These are phyloP conservation scores for Aquatica leii DNA, from an alignment of 2,888 invertebrate genomes.

Conservation along the genomic window DNA sequence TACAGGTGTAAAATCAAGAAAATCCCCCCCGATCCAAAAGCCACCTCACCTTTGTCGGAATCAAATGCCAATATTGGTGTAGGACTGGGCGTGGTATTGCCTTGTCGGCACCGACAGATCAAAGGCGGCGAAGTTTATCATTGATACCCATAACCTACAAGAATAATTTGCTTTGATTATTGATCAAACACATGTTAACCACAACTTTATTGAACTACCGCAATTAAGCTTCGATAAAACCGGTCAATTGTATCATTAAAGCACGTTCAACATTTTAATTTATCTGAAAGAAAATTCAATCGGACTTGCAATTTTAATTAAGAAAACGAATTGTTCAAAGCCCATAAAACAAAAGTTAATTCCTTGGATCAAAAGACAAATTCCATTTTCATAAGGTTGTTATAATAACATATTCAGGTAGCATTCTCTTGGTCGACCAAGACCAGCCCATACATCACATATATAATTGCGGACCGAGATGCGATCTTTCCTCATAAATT, in stretches of 20 bases:
- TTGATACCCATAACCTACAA: constrained; percentile 43
- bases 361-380: constrained; percentile 25
- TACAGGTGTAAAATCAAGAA: constrained; percentile 41
- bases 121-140: constrained; percentile 41
- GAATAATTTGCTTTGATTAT: constrained; percentile 18
- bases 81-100: constrained; percentile 39
- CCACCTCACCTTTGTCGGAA: constrained; percentile 42
- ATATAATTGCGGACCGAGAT: constrained; percentile 61
- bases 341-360: neutral
- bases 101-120: constrained; percentile 41
- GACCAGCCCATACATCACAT: constrained; percentile 58
- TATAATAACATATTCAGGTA: constrained; percentile 60
- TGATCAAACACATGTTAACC: neutral
- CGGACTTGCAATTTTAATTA: no score
- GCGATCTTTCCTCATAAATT: constrained; percentile 61
- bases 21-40: constrained; percentile 25
- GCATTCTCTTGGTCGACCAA: constrained; percentile 54
- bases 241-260: constrained; percentile 32
- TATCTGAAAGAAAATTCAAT: no score
- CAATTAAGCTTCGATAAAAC: constrained; percentile 33
- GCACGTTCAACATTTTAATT: no score
- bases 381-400: constrained; percentile 27
- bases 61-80: constrained; percentile 44
- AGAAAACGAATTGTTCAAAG: neutral
- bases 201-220: constrained; percentile 21